Base-by-base conservation (phyloP, 2,888 invertebrate species). In the Tenthredo notha region DNA sequence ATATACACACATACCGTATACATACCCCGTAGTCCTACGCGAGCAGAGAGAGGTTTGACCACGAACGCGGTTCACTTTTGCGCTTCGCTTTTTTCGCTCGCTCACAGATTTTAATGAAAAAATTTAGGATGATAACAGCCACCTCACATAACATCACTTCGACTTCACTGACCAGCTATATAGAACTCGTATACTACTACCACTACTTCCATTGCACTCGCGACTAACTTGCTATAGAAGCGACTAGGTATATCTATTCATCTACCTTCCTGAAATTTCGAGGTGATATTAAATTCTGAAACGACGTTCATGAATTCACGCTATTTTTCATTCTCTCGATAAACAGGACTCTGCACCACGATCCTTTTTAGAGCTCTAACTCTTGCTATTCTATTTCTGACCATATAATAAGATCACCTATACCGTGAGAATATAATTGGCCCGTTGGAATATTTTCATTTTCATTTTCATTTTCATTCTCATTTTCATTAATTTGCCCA, bases 41-140 rank as follows among this genome's bases (percentile, higher is more conserved):
- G 10, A 61, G 21, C 21, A 12, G 61, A 12, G 61, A 61, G 25
- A 61, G 25, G 61, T 25, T 21, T 61, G 61, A 61, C 25, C 61
- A n/a, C 54, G 54, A 54, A 12, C 61, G 25, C 12, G 21, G 61
- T 61, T 25, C 61, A 25, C 61, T 61, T 25, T 61, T 25, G 10
- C 25, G 6, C 61, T 25, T 21, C 21, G 61, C 61, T 61, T 61
- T 61, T 61, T 61, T 12, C 25, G 25, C 25, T 61, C 25, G 61
- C 54, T 54, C 54, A 54, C 54, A 61, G 25, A 21, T 61, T 61
- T 61, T 61, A 61, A 61, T 61, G 61, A 61, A 61, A 61, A 61
- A 61, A 61, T 61, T 61, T 25, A 12, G 25, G 61, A 61, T 25
- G 61, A 61, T 61, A 61, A 61, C 61, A 25, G 25, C 25, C 25